Base-by-base conservation (phyloP, 2,888 invertebrate species). In the Drosophila affinis region DNA sequence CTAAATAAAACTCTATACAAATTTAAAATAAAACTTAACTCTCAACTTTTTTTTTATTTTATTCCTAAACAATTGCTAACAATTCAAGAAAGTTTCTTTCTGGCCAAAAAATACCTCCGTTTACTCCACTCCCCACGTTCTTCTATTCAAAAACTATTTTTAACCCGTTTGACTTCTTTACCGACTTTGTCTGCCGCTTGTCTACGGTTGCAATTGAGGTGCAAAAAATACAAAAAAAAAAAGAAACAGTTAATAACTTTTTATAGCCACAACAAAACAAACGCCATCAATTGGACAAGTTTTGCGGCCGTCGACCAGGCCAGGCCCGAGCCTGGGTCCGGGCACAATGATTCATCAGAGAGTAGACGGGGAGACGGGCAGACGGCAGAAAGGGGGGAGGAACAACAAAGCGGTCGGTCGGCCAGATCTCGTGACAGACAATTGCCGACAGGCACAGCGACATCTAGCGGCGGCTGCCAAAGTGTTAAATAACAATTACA, bases 401-500 rank as follows among this genome's bases (percentile, higher is more conserved):
- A 3, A 14, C 48, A 70, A 57, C 58, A 51, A 46, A 52, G 51
- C 45, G 39, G 6, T 39, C 12, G 34, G 12, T 34, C 12, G 34
- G 4, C 12, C 34, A 34, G 49, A 70, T 57, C 58, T 70, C 49
- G 49, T 59, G 75, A 64, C 77, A 56, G 72, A 72, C 81, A 86
- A 75, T 83, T 74, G 84, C 78, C 57, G 63, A 49, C 67, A 73
- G 55, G 62, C 56, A 71, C 76, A 79, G 88, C 89, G 89, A 81
- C 85, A 89, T 85, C 85, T 89, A 77, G 76, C 76, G 79, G 72
- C 75, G 49, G 68, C 63, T 53, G 48, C 32, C 57, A 53, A 57
- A 74, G 81, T 84, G 88, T 89, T 85, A 78, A 89, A 87, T 85
- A 87, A 89, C 84, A 81, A 83, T 89, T 90, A 89, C 79, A 61